phyloP scores from a whole-genome alignment of 2,797 vertebrate genomes.

The Phalanger gymnotis region DNA sequence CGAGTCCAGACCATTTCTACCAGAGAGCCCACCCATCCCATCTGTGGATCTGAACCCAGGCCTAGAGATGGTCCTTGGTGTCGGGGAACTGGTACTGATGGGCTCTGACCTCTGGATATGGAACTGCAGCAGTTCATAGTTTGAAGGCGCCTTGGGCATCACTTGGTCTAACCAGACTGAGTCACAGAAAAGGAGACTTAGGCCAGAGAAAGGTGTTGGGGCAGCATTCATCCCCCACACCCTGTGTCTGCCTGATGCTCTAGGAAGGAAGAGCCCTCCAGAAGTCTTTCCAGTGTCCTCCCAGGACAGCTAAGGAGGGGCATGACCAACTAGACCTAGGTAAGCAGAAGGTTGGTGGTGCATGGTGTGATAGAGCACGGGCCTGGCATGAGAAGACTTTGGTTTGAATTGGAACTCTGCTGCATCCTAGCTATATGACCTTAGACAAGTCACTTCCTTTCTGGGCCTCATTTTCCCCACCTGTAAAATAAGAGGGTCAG shows the following conservation, averaged over 20 bases:
- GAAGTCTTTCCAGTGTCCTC: background rate
- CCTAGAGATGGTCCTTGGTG: background rate
- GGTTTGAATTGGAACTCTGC: background rate
- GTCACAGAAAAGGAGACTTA: background rate
- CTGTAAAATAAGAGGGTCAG: background rate
- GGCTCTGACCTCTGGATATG: background rate
- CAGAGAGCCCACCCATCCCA: background rate
- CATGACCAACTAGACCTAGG: background rate
- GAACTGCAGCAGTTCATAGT: background rate
- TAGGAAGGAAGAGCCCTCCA: background rate
- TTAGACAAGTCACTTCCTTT: background rate
- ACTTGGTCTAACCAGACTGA: background rate
- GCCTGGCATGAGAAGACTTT: background rate
- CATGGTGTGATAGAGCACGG: background rate
- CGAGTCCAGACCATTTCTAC: background rate
- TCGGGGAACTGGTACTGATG: background rate
- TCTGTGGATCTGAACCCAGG: background rate
- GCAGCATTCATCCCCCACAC: background rate
- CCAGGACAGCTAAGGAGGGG: background rate
- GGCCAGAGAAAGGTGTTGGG: background rate
- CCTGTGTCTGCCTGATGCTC: background rate
- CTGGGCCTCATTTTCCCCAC: background rate
- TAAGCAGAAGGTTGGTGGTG: background rate
- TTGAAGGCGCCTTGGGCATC: background rate
- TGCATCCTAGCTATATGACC: background rate